Percentiles rank a stretch among this genome's conserved stretches.
Conservation (phyloP, 2,113 vertebrate genomes). For the Pardalotus punctatus region DNA sequence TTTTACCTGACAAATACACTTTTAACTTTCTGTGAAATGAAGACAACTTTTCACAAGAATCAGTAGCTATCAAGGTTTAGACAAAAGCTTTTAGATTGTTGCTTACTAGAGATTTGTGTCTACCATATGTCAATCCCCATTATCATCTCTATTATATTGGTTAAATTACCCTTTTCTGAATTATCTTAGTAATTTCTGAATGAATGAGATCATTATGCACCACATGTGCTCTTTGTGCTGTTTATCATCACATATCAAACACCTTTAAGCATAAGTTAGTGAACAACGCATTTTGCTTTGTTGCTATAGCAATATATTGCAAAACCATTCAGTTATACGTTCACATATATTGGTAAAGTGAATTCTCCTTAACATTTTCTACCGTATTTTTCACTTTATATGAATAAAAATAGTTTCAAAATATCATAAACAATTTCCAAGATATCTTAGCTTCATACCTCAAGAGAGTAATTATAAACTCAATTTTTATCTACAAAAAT, state of each 20-base stretch:
- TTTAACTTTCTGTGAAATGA: not conserved
- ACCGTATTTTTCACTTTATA: not conserved
- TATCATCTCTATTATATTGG: not conserved
- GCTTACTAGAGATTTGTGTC: not conserved
- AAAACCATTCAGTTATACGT: not conserved
- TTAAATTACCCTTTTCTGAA: not conserved
- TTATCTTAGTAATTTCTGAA: not conserved
- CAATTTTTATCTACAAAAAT: not conserved
- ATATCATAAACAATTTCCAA: not conserved
- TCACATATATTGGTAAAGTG: not conserved
- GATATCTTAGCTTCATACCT: not conserved
- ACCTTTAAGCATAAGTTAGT: not conserved
- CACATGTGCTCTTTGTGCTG: not conserved
- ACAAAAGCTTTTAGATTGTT: fast-evolving
- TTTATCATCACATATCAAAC: not conserved
- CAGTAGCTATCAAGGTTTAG: not conserved
- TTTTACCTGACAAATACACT: not conserved
- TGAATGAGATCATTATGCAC: not conserved
- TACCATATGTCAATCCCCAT: not conserved
- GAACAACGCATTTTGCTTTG: not conserved
- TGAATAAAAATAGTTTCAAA: not conserved
- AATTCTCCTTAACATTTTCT: not conserved
- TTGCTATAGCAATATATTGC: not conserved
- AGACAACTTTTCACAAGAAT: not conserved
- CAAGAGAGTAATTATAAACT: not conserved